These are phyloP conservation scores for Drosophila prostipennis DNA, from an alignment of 2,888 invertebrate genomes.

Conservation along the genomic window DNA sequence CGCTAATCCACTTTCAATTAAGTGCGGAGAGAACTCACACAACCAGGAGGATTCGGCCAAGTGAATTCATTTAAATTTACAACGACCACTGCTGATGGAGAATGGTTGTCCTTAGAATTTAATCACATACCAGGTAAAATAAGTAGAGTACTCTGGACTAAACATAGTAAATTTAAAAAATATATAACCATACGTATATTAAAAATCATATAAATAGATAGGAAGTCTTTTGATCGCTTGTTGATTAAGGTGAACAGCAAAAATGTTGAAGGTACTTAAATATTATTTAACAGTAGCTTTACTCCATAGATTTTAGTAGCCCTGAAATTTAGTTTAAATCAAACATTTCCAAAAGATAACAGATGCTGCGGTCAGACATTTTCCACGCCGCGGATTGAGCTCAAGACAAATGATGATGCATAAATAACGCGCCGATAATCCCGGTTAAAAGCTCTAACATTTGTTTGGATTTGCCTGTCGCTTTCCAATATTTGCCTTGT, in stretches of 20 bases:
- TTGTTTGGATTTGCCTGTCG: conserved; percentile 70
- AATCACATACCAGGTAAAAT: neutral
- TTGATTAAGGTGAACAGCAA: too few relatives aligned
- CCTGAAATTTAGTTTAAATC: neutral
- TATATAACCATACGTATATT: too few relatives aligned
- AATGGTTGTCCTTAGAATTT: neutral
- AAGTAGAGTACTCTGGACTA: too few relatives aligned
- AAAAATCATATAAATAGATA: too few relatives aligned
- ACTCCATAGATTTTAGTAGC: neutral
- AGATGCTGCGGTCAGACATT: conserved; percentile 24
- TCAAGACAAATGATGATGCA: conserved; percentile 66
- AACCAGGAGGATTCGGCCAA: neutral
- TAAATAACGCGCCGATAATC: conserved; percentile 76
- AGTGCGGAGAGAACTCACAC: conserved; percentile 4
- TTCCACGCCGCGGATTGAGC: conserved; percentile 31
- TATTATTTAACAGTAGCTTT: neutral
- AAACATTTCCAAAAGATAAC: conserved; percentile 7
- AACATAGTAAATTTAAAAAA: too few relatives aligned
- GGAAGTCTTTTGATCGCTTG: too few relatives aligned
- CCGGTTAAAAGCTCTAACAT: conserved; percentile 75
- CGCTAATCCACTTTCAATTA: conserved; percentile 47
- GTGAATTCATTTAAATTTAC: conserved; percentile 10
- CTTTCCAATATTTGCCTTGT: conserved; percentile 49
- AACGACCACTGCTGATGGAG: neutral
- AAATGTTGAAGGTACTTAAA: too few relatives aligned